Evolutionary conservation across 2,888 invertebrate genomes (phyloP), one percentile per base, ranked within the genome.

Genomic region (Calephelis perditalis): DNA sequence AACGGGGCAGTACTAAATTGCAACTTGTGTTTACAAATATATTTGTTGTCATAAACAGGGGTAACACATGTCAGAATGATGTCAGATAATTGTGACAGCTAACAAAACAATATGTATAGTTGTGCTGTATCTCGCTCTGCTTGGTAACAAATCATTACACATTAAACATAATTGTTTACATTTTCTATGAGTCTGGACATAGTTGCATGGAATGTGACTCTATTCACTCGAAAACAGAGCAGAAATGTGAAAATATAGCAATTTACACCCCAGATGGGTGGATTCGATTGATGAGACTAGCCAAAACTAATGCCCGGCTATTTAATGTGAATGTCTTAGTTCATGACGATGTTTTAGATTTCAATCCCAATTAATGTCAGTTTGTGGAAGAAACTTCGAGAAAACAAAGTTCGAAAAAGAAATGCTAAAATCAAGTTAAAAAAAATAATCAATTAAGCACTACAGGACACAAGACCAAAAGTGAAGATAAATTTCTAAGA

Each of bases 231-330:
- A 58, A 45, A 49, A 49, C 47, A 40, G 58, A 62, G 58, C 9
- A 35, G 40, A 58, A 57, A 60, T 56, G 55, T 46, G 37, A 43
- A 12, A 60, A 46, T 60, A n/a, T 37, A 54, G 40, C 45, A 7
- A 15, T 45, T 45, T 35, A 57, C 49, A 49, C 56, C 7, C n/a
- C 37, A 10, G 49, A 58, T 49, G 37, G 36, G 3, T 49, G 12
- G 49, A 35, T 26, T 11, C 58, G 40, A 40, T 49, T 10, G 7
- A 58, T 58, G 40, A 49, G 40, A n/a, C 26, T 35, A 26, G 26
- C 26, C 1, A 26, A 3, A 26, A 26, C 1, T 26, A 26, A 26
- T 26, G 2, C 26, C 3, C 0, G 26, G 26, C 26, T 3, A 26
- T 26, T 26, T 26, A 26, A 26, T 26, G 26, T 26, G 3, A 26